Evolutionary conservation across 2,113 vertebrate genomes (phyloP).

Genomic region (Gasterosteus aculeatus): DNA sequence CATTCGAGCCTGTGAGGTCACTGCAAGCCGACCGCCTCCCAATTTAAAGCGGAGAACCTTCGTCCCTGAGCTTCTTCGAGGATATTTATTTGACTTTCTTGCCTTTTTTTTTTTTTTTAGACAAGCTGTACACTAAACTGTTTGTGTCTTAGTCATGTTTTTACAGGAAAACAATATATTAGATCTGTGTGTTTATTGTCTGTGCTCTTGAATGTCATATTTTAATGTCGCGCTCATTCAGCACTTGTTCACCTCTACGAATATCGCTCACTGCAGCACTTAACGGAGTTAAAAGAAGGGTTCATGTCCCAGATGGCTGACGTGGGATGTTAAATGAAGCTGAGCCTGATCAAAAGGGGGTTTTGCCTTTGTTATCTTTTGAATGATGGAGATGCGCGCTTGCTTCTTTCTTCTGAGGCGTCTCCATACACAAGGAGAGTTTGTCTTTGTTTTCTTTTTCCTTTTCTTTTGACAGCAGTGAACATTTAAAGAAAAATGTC

Average conservation of each 20-base stretch:
- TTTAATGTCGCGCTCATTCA: conserved; percentile 51
- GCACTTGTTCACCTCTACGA: conserved; percentile 63
- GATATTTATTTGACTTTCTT: conserved; percentile 67
- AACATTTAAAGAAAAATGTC: conserved; percentile 69
- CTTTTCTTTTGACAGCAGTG: conserved; percentile 38
- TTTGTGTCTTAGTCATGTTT: conserved; percentile 65
- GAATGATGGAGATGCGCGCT: conserved; percentile 38
- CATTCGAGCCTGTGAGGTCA: conserved; percentile 31
- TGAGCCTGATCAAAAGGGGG: conserved; percentile 47
- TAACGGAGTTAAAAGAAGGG: conserved; percentile 33
- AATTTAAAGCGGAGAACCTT: conserved; percentile 28
- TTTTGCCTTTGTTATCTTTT: conserved; percentile 42
- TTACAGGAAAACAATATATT: conserved; percentile 50
- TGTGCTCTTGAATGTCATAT: conserved; percentile 71
- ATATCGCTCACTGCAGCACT: conserved; percentile 52
- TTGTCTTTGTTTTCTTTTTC: conserved; percentile 1
- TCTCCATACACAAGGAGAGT: conserved; percentile 31
- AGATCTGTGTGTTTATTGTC: conserved; percentile 64
- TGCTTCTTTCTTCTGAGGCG: conserved; percentile 21
- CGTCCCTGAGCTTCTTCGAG: conserved; percentile 45
- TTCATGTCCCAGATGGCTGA: conserved; percentile 18
- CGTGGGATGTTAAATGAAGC: conserved; percentile 35
- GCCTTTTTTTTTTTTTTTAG: conserved; percentile 52
- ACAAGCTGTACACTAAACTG: conserved; percentile 55
- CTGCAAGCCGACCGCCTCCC: conserved; percentile 36